Evolutionary conservation across 2,797 vertebrate species (phyloP).

Genomic region (Sparus aurata): DNA sequence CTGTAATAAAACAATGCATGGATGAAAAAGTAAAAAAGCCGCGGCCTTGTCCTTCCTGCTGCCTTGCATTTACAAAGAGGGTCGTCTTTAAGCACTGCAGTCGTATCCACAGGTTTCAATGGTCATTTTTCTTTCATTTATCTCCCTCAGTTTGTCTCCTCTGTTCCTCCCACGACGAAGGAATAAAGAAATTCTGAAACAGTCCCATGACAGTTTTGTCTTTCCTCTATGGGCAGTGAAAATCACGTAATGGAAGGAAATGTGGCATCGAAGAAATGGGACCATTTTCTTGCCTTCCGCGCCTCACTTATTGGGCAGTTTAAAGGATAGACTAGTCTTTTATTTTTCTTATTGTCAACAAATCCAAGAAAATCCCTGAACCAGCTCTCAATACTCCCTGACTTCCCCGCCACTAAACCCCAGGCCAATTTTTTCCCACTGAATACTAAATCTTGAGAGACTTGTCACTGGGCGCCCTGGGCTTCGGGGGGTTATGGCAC

Average conservation of each 20-base stretch:
- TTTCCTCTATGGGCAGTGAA: background rate
- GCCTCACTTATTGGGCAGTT: background rate
- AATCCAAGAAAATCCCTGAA: too few relatives aligned
- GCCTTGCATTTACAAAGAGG: background rate
- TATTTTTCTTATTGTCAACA: background rate
- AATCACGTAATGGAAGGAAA: background rate
- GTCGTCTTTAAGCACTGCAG: background rate
- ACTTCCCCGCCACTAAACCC: background rate
- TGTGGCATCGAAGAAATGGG: background rate
- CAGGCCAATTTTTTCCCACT: background rate
- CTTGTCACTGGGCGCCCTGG: background rate
- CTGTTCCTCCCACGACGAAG: background rate
- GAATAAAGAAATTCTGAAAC: background rate
- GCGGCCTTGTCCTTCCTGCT: background rate
- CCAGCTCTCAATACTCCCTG: background rate
- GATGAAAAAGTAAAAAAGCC: slow-evolving; percentile 8
- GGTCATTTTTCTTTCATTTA: background rate
- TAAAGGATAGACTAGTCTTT: background rate
- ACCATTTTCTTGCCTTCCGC: too few relatives aligned
- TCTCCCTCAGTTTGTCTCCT: background rate
- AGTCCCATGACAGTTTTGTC: background rate
- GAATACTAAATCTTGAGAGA: background rate
- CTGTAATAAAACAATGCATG: slow-evolving; percentile 25
- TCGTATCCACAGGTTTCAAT: background rate
- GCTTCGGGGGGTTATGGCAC: background rate